Evolutionary conservation across 2,113 vertebrate species (phyloP).

Genomic region (Cyanistes caeruleus): DNA sequence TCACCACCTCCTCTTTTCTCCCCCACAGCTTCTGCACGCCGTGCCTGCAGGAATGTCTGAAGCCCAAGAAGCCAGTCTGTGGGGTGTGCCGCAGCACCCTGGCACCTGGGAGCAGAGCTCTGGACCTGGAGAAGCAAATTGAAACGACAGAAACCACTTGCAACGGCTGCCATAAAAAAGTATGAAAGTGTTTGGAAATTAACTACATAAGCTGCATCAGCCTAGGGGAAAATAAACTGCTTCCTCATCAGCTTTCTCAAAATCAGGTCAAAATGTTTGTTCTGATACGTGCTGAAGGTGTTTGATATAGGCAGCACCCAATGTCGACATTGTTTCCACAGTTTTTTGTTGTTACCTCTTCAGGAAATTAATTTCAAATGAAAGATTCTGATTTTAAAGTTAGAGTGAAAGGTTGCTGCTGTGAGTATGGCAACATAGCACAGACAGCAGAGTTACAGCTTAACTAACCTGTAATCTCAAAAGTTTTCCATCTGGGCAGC

Average conservation of each 20-base stretch:
- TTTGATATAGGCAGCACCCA: background rate
- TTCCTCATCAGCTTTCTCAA: background rate
- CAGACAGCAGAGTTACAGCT: background rate
- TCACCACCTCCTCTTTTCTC: background rate
- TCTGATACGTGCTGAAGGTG: background rate
- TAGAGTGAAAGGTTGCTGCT: background rate
- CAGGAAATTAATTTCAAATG: background rate
- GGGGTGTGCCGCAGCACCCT: conserved; percentile 90
- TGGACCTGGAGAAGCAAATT: conserved; percentile 85
- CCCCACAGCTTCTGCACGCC: conserved; percentile 87
- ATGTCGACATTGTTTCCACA: background rate
- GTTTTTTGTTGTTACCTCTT: background rate
- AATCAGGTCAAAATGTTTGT: background rate
- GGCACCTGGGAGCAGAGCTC: conserved; percentile 78
- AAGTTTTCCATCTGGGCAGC: accelerated
- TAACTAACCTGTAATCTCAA: background rate
- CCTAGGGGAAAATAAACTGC: background rate
- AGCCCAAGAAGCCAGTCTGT: conserved; percentile 92
- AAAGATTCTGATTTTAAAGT: background rate
- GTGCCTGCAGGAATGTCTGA: conserved; percentile 94
- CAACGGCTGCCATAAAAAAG: conserved; percentile 90
- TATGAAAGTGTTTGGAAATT: conserved; percentile 46
- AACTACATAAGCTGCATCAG: no score
- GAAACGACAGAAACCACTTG: conserved; percentile 86
- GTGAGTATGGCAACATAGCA: background rate